These are phyloP conservation scores for Triplophysa tibetana DNA, from an alignment of 2,113 vertebrate genomes.

Conservation along the genomic window DNA sequence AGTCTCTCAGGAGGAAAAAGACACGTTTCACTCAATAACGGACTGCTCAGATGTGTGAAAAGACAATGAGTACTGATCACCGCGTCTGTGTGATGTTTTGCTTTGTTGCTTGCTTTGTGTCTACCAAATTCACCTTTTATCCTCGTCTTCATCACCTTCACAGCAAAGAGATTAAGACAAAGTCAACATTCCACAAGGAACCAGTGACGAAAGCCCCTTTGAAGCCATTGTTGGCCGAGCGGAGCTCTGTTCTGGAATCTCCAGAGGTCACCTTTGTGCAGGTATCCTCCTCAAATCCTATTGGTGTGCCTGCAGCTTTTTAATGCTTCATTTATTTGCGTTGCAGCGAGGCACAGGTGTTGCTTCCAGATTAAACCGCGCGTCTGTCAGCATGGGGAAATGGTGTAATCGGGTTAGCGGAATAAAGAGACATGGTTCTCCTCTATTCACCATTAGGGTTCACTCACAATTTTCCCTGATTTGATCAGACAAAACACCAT, in stretches of 20 bases:
- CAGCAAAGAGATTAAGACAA: conserved; percentile 68
- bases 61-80: conserved; percentile 46
- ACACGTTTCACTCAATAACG: conserved; percentile 64
- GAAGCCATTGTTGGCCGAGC: conserved; percentile 55
- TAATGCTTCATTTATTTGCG: conserved; percentile 65
- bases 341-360: conserved; percentile 69
- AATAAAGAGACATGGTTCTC: conserved; percentile 69
- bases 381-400: conserved; percentile 60
- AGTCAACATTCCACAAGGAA: conserved; percentile 64
- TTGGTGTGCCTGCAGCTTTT: conserved; percentile 64
- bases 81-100: conserved; percentile 24
- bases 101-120: conserved; percentile 53
- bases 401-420: conserved; percentile 74
- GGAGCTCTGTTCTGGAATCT: conserved; percentile 49
- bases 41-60: conserved; percentile 55
- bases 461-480: conserved; percentile 71
- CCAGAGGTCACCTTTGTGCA: conserved; percentile 70
- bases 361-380: conserved; percentile 75
- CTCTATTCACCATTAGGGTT: conserved; percentile 72
- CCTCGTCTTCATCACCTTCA: conserved; percentile 33
- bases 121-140: conserved; percentile 21
- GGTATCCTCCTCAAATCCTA: conserved; percentile 66
- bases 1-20: conserved; percentile 65
- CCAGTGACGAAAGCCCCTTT: conserved; percentile 66
- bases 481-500: conserved; percentile 69